Base-by-base conservation (phyloP, 2,113 vertebrate species). In the Podarcis muralis region DNA sequence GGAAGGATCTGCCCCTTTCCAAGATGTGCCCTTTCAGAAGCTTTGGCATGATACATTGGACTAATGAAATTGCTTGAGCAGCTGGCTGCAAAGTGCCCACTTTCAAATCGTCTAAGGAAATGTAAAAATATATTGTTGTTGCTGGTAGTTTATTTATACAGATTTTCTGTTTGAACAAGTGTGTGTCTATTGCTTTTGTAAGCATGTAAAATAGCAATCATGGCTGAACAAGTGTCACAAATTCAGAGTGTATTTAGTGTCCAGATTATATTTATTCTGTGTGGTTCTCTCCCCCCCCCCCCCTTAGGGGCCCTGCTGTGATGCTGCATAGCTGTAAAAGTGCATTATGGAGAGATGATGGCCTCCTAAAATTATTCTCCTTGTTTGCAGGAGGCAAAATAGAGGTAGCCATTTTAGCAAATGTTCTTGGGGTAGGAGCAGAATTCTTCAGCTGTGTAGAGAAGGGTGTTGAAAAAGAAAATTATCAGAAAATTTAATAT, bases 1-100 rank as follows among this genome's bases (percentile, higher is more conserved):
- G 91, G 83, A 86, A 93, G 93, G 95, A 95, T 96, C 95, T 96
- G 92, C 91, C 90, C 83, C 88, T 93, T 91, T 43, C 83, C 48
- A 30, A 90, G 81, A 87, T 91, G 77, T 93, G 88, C 87, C 80
- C 85, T 94, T 90, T 90, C 92, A 94, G 92, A 94, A 93, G 92
- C 93, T 93, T 92, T 92, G 92, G 91, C 89, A 75, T 79, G 88
- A 83, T 90, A 87, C 93, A 91, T 91, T 96, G 94, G 90, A 87
- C 79, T 95, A 93, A 96, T 95, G 93, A 93, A 93, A 94, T 76
- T 89, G 53, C 89, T 93, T 92, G 90, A 87, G 35, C 40, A 23
- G 53, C 91, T 86, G 81, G 53, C 23, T 72, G 79, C 6, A 20
- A 87, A 77, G 59, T 90, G 84, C 81, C 53, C 62, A 25, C 87